A percentile compares a stretch with the other conserved stretches of the same genome.
phyloP scores from a whole-genome alignment of 2,113 vertebrate genomes.

The Entomyzon cyanotis region DNA sequence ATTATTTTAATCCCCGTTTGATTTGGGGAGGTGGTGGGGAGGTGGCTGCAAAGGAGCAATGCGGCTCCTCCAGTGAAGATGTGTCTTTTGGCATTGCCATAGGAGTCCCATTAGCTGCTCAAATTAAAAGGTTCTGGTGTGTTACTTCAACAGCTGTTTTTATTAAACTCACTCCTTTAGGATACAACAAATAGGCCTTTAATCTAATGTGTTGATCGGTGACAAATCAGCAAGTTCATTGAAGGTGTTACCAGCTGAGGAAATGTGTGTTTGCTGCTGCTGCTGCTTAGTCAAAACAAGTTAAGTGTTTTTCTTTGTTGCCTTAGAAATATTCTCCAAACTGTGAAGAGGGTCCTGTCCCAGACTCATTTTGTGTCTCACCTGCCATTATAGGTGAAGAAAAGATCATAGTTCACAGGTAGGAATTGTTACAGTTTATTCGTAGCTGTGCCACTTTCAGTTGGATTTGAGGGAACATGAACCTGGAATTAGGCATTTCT shows the following conservation, averaged over 20 bases:
- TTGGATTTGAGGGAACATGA: not conserved
- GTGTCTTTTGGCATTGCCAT: constrained; percentile 26
- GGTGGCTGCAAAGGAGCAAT: not conserved
- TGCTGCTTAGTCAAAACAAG: not conserved
- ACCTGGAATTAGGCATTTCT: not conserved
- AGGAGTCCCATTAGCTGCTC: constrained; percentile 39
- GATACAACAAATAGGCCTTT: constrained; percentile 12
- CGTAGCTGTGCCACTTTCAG: not conserved
- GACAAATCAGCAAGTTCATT: not conserved
- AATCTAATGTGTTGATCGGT: constrained; percentile 27
- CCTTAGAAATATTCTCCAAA: not conserved
- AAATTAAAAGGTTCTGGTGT: constrained; percentile 53
- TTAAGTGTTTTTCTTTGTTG: not conserved
- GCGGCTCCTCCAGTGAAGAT: not conserved
- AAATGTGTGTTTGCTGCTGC: not conserved
- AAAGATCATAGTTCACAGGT: not conserved
- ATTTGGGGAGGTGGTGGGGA: not conserved
- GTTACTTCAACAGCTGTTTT: constrained; percentile 16
- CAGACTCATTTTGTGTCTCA: not conserved
- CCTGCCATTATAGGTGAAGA: not conserved
- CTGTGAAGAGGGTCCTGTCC: not conserved
- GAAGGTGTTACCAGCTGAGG: not conserved
- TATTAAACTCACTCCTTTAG: constrained; percentile 8
- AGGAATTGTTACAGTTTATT: not conserved
- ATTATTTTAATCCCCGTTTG: not conserved